Base-by-base conservation (phyloP, 2,797 vertebrate genomes). In the Xenops minutus region DNA sequence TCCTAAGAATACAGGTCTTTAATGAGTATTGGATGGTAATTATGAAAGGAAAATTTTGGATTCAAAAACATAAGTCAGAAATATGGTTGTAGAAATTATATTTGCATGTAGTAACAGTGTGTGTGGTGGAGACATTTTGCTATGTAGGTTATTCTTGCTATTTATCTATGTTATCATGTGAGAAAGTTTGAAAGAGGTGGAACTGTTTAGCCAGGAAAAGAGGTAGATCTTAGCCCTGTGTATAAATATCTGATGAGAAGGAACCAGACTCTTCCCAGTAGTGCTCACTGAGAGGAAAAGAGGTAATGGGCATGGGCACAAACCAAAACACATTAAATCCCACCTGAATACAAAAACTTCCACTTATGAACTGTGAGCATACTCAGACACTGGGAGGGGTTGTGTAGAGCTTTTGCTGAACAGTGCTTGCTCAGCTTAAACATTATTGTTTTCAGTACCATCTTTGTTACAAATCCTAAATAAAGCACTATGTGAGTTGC, bases 311-410 rank as follows among this genome's bases (percentile, higher is more conserved):
- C 14, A 44, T 44, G 18, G 15, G 7, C 14, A 59, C 14, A 64
- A 64, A 66, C 30, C 14, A 69, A 85, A 74, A 22, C 32, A 49
- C 4, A 17, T 6, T n/a, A 32, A 74, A 62, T 34, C 52, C 10
- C 17, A 48, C 30, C 20, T 52, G 14, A 72, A 37, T 48, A 11
- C 8, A 32, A 41, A n/a, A 20, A 12, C 0, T 2, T 1, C 2
- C 49, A 29, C 6, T 64, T 77, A 29, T 69, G 14, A 48, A 10
- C 10, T 16, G 7, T 34, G 6, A 79, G 5, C 6, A 6, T 32
- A 15, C 13, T 62, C 23, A 56, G 54, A 54, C 12, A 7, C 26
- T 24, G 7, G 5, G 61, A 58, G 26, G 69, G 12, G 15, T 48
- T 52, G 12, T 22, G 26, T 8, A 41, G 32, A 62, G 36, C 2